These are phyloP conservation scores for Urocynchramus pylzowi DNA, from an alignment of 2,113 vertebrate genomes.

Conservation along the genomic window DNA sequence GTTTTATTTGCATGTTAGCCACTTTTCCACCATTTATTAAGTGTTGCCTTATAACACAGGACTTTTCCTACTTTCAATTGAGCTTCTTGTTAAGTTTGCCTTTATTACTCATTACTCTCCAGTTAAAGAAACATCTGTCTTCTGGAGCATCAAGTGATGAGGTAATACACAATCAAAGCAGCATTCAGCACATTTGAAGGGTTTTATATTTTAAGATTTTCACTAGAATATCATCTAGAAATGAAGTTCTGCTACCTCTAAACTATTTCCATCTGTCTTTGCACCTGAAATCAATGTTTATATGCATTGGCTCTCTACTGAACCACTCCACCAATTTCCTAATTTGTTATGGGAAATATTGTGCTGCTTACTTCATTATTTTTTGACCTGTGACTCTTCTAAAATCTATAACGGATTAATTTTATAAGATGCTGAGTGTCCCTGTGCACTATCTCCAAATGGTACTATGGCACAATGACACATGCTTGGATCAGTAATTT, in stretches of 20 bases:
- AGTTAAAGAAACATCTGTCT: not conserved
- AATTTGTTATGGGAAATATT: not conserved
- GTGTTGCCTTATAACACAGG: not conserved
- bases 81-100: not conserved
- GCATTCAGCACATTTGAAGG: not conserved
- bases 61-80: not conserved
- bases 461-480: not conserved
- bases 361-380: not conserved
- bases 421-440: not conserved
- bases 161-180: not conserved
- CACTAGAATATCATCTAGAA: not conserved
- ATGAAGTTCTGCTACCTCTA: not conserved
- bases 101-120: not conserved
- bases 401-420: not conserved
- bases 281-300: not conserved
- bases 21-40: not conserved
- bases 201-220: not conserved
- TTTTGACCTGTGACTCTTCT: not conserved
- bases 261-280: not conserved
- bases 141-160: not conserved
- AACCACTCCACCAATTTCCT: not conserved
- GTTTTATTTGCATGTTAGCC: not conserved
- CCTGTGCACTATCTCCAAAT: not conserved
- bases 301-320: not conserved
- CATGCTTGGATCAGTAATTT: not conserved